Percentiles rank a stretch among this genome's conserved stretches.
These are phyloP conservation scores for Bergia puertoricense DNA, from an alignment of 92 coral and sea anemone genomes.

Conservation along the genomic window DNA sequence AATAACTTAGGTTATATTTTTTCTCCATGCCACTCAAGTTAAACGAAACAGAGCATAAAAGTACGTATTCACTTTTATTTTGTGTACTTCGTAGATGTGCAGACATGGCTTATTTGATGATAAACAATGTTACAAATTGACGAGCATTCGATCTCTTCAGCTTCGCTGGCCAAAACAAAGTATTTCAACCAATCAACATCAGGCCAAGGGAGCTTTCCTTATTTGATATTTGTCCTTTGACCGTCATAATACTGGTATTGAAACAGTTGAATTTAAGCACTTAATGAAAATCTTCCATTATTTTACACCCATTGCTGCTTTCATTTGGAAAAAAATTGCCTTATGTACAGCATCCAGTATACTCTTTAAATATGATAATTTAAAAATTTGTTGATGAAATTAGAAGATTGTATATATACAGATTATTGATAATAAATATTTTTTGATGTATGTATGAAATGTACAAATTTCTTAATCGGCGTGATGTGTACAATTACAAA, in stretches of 20 bases:
- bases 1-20: too few species aligned
- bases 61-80: too few species aligned
- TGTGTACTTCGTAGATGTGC: too few species aligned
- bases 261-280: background rate
- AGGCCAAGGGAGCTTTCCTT: background rate
- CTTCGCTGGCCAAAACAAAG: background rate
- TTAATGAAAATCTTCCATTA: background rate
- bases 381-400: background rate
- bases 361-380: too few species aligned
- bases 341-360: too few species aligned
- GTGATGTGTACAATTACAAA: background rate
- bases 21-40: too few species aligned
- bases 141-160: too few species aligned
- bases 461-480: background rate
- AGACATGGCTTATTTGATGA: too few species aligned
- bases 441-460: background rate
- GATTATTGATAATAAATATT: background rate
- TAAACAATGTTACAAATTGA: too few species aligned
- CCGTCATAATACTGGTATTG: constrained; percentile 4
- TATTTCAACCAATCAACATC: constrained; percentile 31
- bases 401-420: background rate
- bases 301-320: background rate
- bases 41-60: too few species aligned
- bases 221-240: constrained; percentile 1
- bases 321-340: background rate